Evolutionary conservation across 2,797 vertebrate species (phyloP).

Genomic region (Naso thynnoides): DNA sequence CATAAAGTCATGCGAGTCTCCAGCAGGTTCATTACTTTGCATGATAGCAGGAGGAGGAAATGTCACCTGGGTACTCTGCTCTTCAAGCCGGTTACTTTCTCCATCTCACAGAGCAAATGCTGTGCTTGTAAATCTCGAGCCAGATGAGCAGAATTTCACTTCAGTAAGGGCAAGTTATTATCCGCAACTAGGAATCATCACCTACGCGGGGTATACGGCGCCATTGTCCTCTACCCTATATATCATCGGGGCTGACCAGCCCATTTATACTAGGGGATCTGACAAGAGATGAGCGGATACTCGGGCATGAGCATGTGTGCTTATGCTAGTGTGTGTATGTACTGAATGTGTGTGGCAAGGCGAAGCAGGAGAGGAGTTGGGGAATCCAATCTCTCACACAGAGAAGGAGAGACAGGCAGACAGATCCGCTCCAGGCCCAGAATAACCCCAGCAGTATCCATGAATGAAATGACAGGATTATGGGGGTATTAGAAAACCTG

Average conservation of each 20-base stretch:
- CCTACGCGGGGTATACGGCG: slow-evolving; percentile 34
- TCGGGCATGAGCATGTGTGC: slow-evolving; percentile 20
- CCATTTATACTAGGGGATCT: slow-evolving; percentile 65
- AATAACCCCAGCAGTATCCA: slow-evolving; percentile 79
- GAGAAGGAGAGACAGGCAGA: slow-evolving; percentile 81
- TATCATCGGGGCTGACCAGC: slow-evolving; percentile 60
- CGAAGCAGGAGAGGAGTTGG: slow-evolving; percentile 48
- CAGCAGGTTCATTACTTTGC: slow-evolving; percentile 63
- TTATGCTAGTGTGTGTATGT: slow-evolving; percentile 5
- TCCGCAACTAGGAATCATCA: slow-evolving; percentile 52
- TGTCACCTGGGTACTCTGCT: slow-evolving; percentile 51
- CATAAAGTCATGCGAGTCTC: slow-evolving; percentile 51
- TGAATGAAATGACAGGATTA: slow-evolving; percentile 88
- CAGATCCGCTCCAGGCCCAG: slow-evolving; percentile 76
- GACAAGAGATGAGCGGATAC: slow-evolving; percentile 61
- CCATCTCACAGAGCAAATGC: slow-evolving; percentile 52
- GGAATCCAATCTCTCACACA: slow-evolving; percentile 85
- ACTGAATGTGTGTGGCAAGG: slow-evolving; percentile 35
- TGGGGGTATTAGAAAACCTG: slow-evolving; percentile 83
- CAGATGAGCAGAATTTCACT: slow-evolving; percentile 61
- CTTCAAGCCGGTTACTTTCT: slow-evolving; percentile 43
- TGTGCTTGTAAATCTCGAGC: slow-evolving; percentile 54
- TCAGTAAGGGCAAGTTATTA: slow-evolving; percentile 59
- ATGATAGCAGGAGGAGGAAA: slow-evolving; percentile 42
- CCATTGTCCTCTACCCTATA: slow-evolving; percentile 61